Conservation (phyloP, 2,888 invertebrate species). For the Salpingus planirostris region DNA sequence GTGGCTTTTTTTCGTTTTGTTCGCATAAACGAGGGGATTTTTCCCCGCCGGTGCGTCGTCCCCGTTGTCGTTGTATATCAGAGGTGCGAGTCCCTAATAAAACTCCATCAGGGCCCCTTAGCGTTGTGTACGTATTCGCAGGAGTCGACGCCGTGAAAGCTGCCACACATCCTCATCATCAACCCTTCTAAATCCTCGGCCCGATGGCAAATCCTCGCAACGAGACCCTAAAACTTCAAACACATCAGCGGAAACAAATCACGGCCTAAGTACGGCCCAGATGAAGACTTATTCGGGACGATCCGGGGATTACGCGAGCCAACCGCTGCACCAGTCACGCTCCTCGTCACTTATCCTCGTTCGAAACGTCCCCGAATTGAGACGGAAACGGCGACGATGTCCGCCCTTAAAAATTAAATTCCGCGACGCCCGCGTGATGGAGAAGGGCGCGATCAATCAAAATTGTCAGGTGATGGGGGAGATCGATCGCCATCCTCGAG, state of each 20-base stretch:
- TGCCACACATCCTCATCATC: conserved; percentile 35
- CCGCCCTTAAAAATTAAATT: too few relatives aligned
- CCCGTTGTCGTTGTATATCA: conserved; percentile 6
- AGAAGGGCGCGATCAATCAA: conserved; percentile 40
- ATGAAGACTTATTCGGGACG: conserved; percentile 38
- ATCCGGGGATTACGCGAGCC: conserved; percentile 30
- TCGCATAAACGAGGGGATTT: not conserved
- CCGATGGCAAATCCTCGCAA: conserved; percentile 28
- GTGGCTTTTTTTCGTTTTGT: too few relatives aligned
- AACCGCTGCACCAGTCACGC: conserved; percentile 13
- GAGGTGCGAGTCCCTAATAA: conserved; percentile 12
- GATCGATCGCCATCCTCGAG: conserved; percentile 2
- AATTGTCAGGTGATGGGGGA: conserved; percentile 36
- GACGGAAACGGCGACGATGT: conserved; percentile 18
- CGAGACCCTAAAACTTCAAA: conserved; percentile 31
- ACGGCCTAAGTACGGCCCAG: conserved; percentile 34
- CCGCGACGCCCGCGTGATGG: too few relatives aligned
- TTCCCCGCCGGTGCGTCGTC: too few relatives aligned
- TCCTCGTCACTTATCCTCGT: conserved; percentile 14
- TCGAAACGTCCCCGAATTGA: conserved; percentile 24
- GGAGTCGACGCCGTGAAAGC: conserved; percentile 14
- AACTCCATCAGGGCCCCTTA: conserved; percentile 11
- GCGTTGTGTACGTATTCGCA: conserved; percentile 9
- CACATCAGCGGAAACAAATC: conserved; percentile 36
- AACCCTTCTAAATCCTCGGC: conserved; percentile 35